Evolutionary conservation across 2,797 vertebrate genomes (phyloP), one percentile per base, ranked within the genome.

Genomic region (Sparus aurata): DNA sequence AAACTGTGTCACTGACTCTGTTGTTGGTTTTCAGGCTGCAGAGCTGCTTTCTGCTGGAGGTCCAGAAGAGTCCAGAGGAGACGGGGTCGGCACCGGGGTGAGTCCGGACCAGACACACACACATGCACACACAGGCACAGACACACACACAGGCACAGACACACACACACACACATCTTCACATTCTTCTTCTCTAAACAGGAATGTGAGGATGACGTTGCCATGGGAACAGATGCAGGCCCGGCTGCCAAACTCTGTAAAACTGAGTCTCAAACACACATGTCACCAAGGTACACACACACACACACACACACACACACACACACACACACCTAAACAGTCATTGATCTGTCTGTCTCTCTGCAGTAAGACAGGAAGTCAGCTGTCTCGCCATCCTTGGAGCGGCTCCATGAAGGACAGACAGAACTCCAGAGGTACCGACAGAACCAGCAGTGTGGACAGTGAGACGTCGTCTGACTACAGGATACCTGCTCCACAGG

Each of bases 361-460:
- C 5, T 74, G 27, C 76, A 88, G 87, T 82, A 80, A 80, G 45
- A 76, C 79, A 60, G 84, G 76, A 12, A 57, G 55, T 75, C 81
- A 79, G 70, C n/a, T 45, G 50, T 66, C 75, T 53, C 87, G 94
- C 10, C 88, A 92, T 12, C 87, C 91, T 0, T 87, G 92, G 60
- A 93, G 82, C 57, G 77, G 85, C 2, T 92, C 94, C 1, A 84
- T 92, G 90, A 94, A 91, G 73, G 94, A 95, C 78, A 86, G 93
- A 59, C 93, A 94, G 86, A 93, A 89, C 86, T 92, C 92, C 0
- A 93, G 87, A 82, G 84, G 91, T 72, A 92, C 85, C 1, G 92
- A 93, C 82, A 85, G 91, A 12, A 93, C 73, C 57, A 93, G 88
- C 89, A 94, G 93, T 59, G 61, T 95, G 2, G 94, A 95, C 78